Conservation (phyloP, 2,113 vertebrate genomes). For the Chionis minor region DNA sequence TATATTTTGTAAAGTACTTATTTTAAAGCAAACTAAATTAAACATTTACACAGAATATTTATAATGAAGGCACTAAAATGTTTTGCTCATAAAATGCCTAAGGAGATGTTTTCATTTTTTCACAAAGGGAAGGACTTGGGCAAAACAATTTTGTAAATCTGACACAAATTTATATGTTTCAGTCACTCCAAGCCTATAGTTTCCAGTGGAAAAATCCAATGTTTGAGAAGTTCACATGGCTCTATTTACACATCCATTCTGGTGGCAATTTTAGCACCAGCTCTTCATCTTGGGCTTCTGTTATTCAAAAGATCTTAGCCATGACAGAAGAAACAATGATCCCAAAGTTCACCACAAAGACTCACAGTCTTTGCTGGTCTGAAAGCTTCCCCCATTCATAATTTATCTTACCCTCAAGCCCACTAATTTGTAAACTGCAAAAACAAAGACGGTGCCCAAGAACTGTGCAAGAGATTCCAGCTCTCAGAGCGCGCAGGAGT, state of each 20-base stretch:
- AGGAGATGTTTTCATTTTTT: neutral
- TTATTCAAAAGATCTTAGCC: constrained; percentile 14
- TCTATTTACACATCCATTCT: constrained; percentile 1
- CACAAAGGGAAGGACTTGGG: neutral
- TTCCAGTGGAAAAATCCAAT: neutral
- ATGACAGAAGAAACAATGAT: constrained; percentile 41
- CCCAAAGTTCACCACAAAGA: constrained; percentile 17
- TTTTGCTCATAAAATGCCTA: neutral
- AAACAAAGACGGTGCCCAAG: constrained; percentile 55
- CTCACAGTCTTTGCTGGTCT: constrained; percentile 7
- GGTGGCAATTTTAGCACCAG: neutral
- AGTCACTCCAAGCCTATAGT: neutral
- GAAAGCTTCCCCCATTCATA: constrained; percentile 23
- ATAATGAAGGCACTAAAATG: neutral
- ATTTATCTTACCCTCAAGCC: constrained; percentile 66
- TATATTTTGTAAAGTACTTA: neutral
- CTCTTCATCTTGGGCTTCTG: neutral
- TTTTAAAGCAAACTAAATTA: neutral
- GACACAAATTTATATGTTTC: neutral
- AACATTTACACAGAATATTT: neutral
- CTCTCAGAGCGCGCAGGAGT: neutral
- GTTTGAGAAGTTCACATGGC: neutral
- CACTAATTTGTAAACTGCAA: constrained; percentile 59
- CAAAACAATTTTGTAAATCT: neutral
- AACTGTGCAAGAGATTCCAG: constrained; percentile 20